Conservation (phyloP, 2,888 invertebrate genomes). For the Pemphredon lugubris region DNA sequence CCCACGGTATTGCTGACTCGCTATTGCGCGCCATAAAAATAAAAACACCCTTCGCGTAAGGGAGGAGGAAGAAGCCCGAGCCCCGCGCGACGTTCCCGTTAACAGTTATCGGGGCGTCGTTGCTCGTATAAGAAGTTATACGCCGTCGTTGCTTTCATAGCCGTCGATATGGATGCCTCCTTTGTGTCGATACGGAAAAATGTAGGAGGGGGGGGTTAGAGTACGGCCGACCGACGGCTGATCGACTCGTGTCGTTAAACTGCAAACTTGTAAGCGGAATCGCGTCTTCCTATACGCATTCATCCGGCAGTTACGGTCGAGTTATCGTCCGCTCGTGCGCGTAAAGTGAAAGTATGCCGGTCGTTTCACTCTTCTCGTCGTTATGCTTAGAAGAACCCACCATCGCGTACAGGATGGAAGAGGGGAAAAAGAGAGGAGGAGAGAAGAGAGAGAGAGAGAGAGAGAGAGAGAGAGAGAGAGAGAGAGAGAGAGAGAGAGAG, state of each 20-base stretch:
- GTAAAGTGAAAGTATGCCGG: conserved; percentile 65
- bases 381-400: conserved; percentile 26
- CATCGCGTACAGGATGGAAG: conserved; percentile 20
- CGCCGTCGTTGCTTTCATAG: conserved; percentile 32
- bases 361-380: conserved; percentile 54
- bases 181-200: conserved; percentile 38
- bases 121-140: conserved; percentile 54
- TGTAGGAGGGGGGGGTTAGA: conserved; percentile 16
- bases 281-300: conserved; percentile 61
- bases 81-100: conserved; percentile 9
- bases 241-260: conserved; percentile 69
- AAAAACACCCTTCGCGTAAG: conserved; percentile 16
- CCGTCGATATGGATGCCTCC: conserved; percentile 28
- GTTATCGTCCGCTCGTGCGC: conserved; percentile 67
- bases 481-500: conserved; percentile 1
- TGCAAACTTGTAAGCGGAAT: conserved; percentile 67
- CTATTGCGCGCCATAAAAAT: conserved; percentile 44
- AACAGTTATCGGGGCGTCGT: conserved; percentile 46
- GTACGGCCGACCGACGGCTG: conserved; percentile 12
- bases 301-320: conserved; percentile 67
- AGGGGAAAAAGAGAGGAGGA: not conserved
- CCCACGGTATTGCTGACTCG: conserved; percentile 15
- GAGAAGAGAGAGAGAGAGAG: conserved; percentile 1
- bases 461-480: not conserved
- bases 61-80: no score